A percentile compares a stretch with the other conserved stretches of the same genome.
Conservation (phyloP, 2,113 vertebrate species). For the pig (Sus scrofa) region T2T-Sscrofa CM000817.6:163919501-163920000, state of each 20-base stretch:
- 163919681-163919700: not conserved
- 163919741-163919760: too few relatives aligned
- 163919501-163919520: not conserved
- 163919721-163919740: too few relatives aligned
- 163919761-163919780: too few relatives aligned
- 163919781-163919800: too few relatives aligned
- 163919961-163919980: not conserved
- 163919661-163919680: not conserved
- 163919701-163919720: not conserved
- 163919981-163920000: not conserved
- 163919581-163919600: not conserved
- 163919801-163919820: too few relatives aligned
- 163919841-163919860: too few relatives aligned
- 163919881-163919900: too few relatives aligned
- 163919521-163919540: not conserved
- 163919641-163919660: not conserved
- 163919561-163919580: too few relatives aligned
- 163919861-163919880: too few relatives aligned
- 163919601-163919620: not conserved
- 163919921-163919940: not conserved
- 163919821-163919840: too few relatives aligned
- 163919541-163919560: not conserved
- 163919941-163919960: not conserved
- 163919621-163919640: not conserved
- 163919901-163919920: too few relatives aligned